Base-by-base conservation (phyloP, 2,113 vertebrate genomes). In the Catharus minimus region DNA sequence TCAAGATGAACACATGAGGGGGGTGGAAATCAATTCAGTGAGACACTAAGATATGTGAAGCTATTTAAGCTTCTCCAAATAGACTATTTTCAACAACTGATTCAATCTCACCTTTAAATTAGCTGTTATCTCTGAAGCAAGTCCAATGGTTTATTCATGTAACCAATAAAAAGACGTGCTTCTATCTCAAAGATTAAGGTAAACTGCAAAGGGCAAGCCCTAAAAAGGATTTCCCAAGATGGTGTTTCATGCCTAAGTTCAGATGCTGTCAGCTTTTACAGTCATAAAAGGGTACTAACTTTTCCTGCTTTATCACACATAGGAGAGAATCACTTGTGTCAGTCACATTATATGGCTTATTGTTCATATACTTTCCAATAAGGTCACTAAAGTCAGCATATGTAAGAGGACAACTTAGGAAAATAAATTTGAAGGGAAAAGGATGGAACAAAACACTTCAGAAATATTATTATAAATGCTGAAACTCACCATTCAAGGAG, bases 201-300 rank as follows among this genome's bases (percentile, higher is more conserved):
- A 88, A 83, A 66, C 53, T 61, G 55, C 41, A 88, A 83, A 96
- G 92, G 82, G 86, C 69, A 77, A 86, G 73, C 62, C 88, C 85
- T 92, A 74, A 79, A 89, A 86, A 89, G 76, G 88, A 85, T 77
- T 90, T 89, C 78, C 75, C 69, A 44, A 23, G 71, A 90, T 41
- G 79, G 78, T 74, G 77, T 61, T 79, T 82, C 88, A 85, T 65
- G 75, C 50, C 94, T 96, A 96, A 97, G 90, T 97, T 97, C 96
- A 97, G 97, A 92, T 62, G 33, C 77, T 95, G 91, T 81, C 92
- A 91, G 88, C 82, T 87, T 94, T 91, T 88, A 91, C 56, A 75
- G 62, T 39, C 90, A 82, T 82, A 87, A 83, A 95, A 96, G 92
- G 86, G 43, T 72, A 75, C 33, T 85, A 80, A n/a, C 4, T 32